Base-by-base conservation (phyloP, 1,140 invertebrate species). In the Zaprionus ornatus region DNA sequence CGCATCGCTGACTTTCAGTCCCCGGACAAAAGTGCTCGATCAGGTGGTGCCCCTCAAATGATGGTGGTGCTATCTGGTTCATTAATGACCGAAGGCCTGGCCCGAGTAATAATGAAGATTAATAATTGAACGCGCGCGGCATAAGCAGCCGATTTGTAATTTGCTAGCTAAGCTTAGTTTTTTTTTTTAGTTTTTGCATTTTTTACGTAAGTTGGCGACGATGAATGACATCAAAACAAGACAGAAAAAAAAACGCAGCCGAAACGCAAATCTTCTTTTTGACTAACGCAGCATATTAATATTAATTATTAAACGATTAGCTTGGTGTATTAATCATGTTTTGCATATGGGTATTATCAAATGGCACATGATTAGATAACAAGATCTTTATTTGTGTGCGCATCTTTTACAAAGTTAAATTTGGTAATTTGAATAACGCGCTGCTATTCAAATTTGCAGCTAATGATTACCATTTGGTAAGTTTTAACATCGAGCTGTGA, bases 21-120 rank as follows among this genome's bases (percentile, higher is more conserved):
- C 2, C 29, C 52, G 25, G 61, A 21, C 55, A 40, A 61, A 79
- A 87, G 83, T 72, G 80, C 83, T 81, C 55, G 73, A 75, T 83
- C 76, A 83, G 66, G 80, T 82, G 45, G 45, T 23, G 76, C 54
- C 67, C 50, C 48, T 70, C 73, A 71, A 76, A 55, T 64, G 62
- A 56, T 40, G 59, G 57, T 70, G 64, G 19, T 75, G 62, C 80
- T 78, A 88, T 90, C 80, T 88, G 81, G 84, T 88, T 88, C 84
- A 87, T 87, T 83, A 88, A 87, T 88, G 68, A 45, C 67, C 54
- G 54, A 40, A 27, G 27, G 64, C 35, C 27, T 62, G 45, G 40
- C 40, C 40, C 80, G 21, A 54, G 60, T 48, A 61, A 59, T 77
- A 73, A 83, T 63, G 74, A 88, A 79, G 45, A 66, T 83, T 64